Evolutionary conservation across 1,140 invertebrate genomes (phyloP).

Genomic region (Musca domestica): DNA sequence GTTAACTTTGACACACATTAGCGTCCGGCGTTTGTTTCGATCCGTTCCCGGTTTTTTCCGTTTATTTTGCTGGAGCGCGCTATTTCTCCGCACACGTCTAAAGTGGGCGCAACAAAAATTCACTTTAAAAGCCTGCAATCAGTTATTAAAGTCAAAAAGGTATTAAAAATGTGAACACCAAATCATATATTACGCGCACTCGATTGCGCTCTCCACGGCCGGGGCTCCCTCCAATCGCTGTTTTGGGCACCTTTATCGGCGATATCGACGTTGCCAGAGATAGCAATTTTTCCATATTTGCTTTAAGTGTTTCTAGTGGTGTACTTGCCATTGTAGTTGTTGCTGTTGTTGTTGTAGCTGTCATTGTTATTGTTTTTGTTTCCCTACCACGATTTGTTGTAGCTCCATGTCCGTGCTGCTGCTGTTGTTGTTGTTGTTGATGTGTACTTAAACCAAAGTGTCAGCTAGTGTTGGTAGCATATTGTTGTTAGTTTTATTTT

Average conservation of each 20-base stretch:
- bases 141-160: slow-evolving; percentile 53
- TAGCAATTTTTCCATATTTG: slow-evolving; percentile 11
- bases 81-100: slow-evolving; percentile 9
- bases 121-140: slow-evolving; percentile 51
- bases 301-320: neutral
- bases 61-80: neutral
- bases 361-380: neutral
- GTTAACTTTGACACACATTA: too few relatives aligned
- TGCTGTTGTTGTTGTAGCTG: neutral
- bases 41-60: neutral
- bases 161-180: slow-evolving; percentile 38
- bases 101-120: slow-evolving; percentile 19
- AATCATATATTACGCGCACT: slow-evolving; percentile 13
- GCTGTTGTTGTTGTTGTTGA: neutral
- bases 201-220: neutral
- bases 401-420: too few relatives aligned
- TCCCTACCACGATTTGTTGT: neutral
- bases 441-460: slow-evolving; percentile 14
- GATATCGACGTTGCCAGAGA: slow-evolving; percentile 10
- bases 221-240: neutral
- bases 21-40: too few relatives aligned
- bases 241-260: slow-evolving; percentile 2
- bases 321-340: neutral
- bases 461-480: slow-evolving; percentile 15
- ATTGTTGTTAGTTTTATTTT: slow-evolving; percentile 2